Conservation (phyloP, 1,140 invertebrate genomes). For the Plectus sambesii region DNA sequence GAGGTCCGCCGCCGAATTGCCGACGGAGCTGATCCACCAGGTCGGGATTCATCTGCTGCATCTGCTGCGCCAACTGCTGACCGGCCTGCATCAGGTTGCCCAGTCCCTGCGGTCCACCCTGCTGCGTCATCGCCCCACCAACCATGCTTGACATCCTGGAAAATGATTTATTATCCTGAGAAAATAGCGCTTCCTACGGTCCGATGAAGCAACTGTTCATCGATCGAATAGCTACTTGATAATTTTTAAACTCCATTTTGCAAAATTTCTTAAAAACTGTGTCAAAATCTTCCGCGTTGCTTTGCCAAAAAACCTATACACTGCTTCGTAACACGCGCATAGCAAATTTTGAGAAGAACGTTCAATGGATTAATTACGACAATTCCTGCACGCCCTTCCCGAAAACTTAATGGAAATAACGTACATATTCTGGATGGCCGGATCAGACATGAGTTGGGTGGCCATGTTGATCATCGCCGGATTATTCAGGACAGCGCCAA, state of each 20-base stretch:
- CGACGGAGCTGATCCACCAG: conserved; percentile 57
- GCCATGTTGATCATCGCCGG: conserved; percentile 65
- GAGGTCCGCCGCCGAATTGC: conserved; percentile 38
- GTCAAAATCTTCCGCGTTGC: conserved; percentile 34
- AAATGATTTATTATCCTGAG: conserved; percentile 5
- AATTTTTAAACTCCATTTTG: too few species aligned
- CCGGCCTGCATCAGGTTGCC: conserved; percentile 43
- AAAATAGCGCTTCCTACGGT: neutral
- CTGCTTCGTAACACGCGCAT: conserved; percentile 37
- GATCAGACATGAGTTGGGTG: conserved; percentile 63
- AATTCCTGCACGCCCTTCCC: too few species aligned
- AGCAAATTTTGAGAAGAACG: neutral
- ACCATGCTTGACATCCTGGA: too few species aligned
- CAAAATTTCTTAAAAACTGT: neutral
- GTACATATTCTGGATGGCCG: conserved; percentile 62
- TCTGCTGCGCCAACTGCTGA: conserved; percentile 58
- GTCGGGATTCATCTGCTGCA: conserved; percentile 59
- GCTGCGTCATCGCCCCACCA: too few species aligned
- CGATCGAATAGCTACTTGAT: neutral
- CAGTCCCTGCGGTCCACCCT: conserved; percentile 1
- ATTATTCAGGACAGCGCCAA: conserved; percentile 59
- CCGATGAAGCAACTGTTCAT: neutral
- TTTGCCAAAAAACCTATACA: conserved; percentile 52
- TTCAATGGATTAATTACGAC: conserved; percentile 4
- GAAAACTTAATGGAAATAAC: conserved; percentile 40